These are phyloP conservation scores for Ectropis grisescens DNA, from an alignment of 1,140 invertebrate genomes.

Conservation along the genomic window DNA sequence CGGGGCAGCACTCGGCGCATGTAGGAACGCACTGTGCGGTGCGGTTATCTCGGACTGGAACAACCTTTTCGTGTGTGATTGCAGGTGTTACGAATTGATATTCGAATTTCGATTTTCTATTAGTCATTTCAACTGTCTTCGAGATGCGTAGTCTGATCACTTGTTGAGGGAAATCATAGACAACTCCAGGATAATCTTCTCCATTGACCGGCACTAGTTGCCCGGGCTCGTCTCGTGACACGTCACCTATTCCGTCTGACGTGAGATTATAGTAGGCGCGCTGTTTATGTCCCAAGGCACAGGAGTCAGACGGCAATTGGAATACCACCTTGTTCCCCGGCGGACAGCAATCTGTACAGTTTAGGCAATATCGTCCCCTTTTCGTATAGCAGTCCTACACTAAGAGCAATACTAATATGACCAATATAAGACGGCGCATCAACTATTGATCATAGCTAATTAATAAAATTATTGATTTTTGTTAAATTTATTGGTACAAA, in stretches of 20 bases:
- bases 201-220: constrained; percentile 31
- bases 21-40: constrained; percentile 38
- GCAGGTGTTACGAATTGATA: constrained; percentile 56
- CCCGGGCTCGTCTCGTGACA: constrained; percentile 42
- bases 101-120: constrained; percentile 49
- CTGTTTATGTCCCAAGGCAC: constrained; percentile 42
- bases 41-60: constrained; percentile 43
- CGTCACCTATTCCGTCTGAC: constrained; percentile 44
- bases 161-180: too few species aligned
- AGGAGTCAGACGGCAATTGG: constrained; percentile 47
- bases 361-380: too few species aligned
- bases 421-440: too few species aligned
- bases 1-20: constrained; percentile 27
- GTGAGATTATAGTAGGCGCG: constrained; percentile 47
- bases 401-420: too few species aligned
- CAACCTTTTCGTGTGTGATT: constrained; percentile 23
- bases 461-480: too few species aligned
- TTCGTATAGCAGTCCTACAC: too few species aligned
- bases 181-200: constrained; percentile 3
- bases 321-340: constrained; percentile 57
- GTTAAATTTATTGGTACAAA: too few species aligned
- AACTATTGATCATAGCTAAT: too few species aligned
- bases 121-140: constrained; percentile 46
- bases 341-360: constrained; percentile 59
- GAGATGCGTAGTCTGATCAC: constrained; percentile 15